Evolutionary conservation across 2,888 invertebrate species (phyloP), one percentile per base, ranked within the genome.

Genomic region (Acleris emargana): DNA sequence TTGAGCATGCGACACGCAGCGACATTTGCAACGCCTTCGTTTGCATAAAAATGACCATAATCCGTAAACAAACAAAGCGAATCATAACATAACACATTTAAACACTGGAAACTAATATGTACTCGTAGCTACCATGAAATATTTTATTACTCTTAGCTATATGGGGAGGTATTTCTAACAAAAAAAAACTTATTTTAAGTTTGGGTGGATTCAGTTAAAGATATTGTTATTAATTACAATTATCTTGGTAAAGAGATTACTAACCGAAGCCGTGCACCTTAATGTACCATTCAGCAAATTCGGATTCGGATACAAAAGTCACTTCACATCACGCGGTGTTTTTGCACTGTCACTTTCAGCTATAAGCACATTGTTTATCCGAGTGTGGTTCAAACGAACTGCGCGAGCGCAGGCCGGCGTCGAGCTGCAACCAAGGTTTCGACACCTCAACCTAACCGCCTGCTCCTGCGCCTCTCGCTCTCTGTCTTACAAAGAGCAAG

Each of bases 291-390:
- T 18, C 51, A 57, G 45, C 25, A 51, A 32, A 22, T 55, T 38
- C 16, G 58, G 38, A 22, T 55, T 38, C 16, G 58, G 38, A 20
- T 16, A 11, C 6, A 50, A 76, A 72, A 67, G 72, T 72, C 75
- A 76, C 68, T 68, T 69, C 68, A 69, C 83, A 82, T 81, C 82
- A 83, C 80, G 69, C 2, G 77, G 72, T 75, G 78, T 78, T 75
- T 71, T 74, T 72, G 2, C 88, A 90, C 90, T 88, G 79, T 87
- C 90, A 90, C 90, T 89, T 87, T 87, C 78, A 74, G 81, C 77
- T 73, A 74, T 70, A 70, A 68, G 69, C 81, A 81, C 75, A 76
- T 76, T 68, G 74, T 77, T 72, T 78, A 78, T 79, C 78, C 75
- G 55, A 69, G 80, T 81, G 77, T 82, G 79, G 82, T 82, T 74